phyloP scores from a whole-genome alignment of 2,113 vertebrate genomes.

The Stegastes partitus region DNA sequence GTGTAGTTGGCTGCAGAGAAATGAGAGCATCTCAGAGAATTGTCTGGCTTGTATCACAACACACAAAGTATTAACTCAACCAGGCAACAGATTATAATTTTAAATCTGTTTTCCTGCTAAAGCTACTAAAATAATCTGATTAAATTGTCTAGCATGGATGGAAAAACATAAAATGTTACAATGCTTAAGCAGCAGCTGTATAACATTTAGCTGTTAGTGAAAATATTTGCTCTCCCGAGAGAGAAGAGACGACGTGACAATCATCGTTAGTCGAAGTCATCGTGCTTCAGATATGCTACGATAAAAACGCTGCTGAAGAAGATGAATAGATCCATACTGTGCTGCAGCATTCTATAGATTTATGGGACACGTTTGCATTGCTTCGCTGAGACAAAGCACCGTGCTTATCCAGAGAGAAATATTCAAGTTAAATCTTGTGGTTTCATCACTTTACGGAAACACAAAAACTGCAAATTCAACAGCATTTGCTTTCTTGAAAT shows the following conservation, averaged over 20 bases:
- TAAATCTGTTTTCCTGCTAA: background rate
- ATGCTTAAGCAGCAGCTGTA: background rate
- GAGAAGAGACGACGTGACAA: no score
- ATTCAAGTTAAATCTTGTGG: no score
- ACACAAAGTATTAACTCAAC: background rate
- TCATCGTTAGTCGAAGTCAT: background rate
- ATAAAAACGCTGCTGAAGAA: no score
- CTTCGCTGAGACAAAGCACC: background rate
- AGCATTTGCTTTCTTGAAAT: no score
- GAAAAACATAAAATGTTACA: background rate
- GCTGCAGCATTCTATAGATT: no score
- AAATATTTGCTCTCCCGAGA: no score
- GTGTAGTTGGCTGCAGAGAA: conserved; percentile 18
- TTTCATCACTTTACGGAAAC: background rate
- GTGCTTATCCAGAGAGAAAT: no score
- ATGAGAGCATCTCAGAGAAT: background rate
- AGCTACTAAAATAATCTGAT: background rate
- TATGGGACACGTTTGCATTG: background rate
- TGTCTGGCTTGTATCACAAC: background rate
- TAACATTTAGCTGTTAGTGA: background rate
- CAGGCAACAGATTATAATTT: no score
- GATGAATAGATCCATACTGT: no score
- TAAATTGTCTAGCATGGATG: background rate
- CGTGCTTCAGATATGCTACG: background rate
- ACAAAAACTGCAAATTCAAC: no score